Base-by-base conservation (phyloP, 2,113 vertebrate genomes). In the Micronycteris hirsuta region DNA sequence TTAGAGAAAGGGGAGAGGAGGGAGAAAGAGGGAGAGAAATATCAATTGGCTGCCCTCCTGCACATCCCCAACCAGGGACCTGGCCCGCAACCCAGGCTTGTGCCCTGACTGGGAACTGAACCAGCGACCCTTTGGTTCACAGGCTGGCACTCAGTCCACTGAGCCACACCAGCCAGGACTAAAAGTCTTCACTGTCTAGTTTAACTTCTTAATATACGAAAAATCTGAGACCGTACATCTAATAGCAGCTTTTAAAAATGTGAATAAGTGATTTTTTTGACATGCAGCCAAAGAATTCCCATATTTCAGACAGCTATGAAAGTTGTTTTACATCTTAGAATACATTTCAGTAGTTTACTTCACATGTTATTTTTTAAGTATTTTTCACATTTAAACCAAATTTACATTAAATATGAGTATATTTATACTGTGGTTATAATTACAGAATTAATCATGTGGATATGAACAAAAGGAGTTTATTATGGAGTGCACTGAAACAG, bases 401-500 rank as follows among this genome's bases (percentile, higher is more conserved):
- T 86, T 65, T 95, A n/a, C 76, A 47, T 92, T 92, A 70, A 95
- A 47, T 86, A 43, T 43, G 7, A 91, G 36, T 89, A 9, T 86
- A 36, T 83, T 86, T 97, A n/a, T 61, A 63, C 93, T 97, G 91
- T 95, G 87, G 41, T 97, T 95, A 52, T 97, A 86, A 19, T 98
- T 97, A 19, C 95, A 99, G 99, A 87, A 52, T 90, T 97, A 87
- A 67, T 67, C 96, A 97, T 56, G 84, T 99, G 94, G 98, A 99
- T 96, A 99, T 99, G 99, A 98, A 93, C 88, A 97, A 96, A 80
- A 98, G 97, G 96, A 99, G 99, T 86, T 73, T 97, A 71, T 95
- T 99, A 0, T 99, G 99, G 99, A 98, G 96, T 86, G 95, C 97
- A 24, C 97, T 99, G 85, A 97, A 91, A 93, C 49, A 96, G 80